These are phyloP conservation scores for Loxodonta africana DNA, from an alignment of 2,113 vertebrate genomes.

Conservation along the genomic window DNA sequence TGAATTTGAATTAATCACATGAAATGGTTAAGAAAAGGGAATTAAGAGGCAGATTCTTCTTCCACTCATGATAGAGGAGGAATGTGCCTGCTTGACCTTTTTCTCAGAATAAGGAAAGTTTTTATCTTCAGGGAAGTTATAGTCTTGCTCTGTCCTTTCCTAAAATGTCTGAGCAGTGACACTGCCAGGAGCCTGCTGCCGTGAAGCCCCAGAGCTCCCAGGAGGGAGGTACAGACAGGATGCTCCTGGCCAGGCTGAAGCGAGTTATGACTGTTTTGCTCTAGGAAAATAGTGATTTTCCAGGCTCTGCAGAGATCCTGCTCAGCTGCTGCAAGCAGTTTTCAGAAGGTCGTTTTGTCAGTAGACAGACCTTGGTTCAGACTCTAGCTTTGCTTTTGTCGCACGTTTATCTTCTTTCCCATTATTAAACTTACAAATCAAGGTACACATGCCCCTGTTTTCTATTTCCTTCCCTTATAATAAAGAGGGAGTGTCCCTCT, in stretches of 20 bases:
- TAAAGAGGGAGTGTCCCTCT: not conserved
- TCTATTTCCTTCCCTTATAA: not conserved
- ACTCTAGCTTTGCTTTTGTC: not conserved
- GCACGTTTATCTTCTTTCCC: not conserved
- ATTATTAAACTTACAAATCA: not conserved
- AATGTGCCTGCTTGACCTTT: not conserved
- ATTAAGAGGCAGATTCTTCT: rapidly evolving
- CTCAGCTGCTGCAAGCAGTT: not conserved
- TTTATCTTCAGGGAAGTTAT: not conserved
- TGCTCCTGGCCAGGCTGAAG: not conserved
- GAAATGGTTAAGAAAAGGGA: not conserved
- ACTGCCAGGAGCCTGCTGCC: not conserved
- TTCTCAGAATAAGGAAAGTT: not conserved
- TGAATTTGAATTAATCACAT: not conserved
- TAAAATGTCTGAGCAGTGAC: not conserved
- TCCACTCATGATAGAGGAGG: not conserved
- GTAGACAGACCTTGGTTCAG: not conserved
- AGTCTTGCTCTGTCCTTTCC: not conserved
- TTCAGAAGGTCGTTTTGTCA: not conserved
- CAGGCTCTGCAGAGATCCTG: not conserved
- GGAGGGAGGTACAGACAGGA: not conserved
- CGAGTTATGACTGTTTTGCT: not conserved
- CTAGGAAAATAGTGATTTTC: not conserved
- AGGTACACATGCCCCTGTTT: not conserved
- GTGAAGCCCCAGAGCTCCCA: not conserved